These are phyloP conservation scores for Ethmia dodecea DNA, from an alignment of 2,888 invertebrate species.

Conservation along the genomic window DNA sequence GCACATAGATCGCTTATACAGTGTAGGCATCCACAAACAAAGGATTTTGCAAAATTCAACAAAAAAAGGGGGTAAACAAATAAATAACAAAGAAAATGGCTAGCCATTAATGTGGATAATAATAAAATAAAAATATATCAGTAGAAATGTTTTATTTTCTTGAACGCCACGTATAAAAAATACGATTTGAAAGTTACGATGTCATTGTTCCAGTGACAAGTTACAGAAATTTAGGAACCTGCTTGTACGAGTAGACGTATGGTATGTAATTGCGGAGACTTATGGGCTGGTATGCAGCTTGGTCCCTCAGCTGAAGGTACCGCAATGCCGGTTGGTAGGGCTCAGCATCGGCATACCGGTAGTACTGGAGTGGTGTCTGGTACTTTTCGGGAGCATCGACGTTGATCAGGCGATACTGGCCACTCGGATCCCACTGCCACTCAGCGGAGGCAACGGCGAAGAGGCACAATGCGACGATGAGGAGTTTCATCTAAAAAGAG, in stretches of 20 bases:
- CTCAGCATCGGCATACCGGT: neutral
- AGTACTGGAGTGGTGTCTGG: constrained; percentile 5
- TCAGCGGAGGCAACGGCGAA: constrained; percentile 17
- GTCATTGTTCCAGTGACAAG: too few relatives aligned
- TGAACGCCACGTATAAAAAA: too few relatives aligned
- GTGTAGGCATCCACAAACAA: too few relatives aligned
- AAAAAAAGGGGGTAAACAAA: too few relatives aligned
- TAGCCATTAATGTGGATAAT: too few relatives aligned
- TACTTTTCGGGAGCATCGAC: constrained; percentile 16
- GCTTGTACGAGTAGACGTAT: constrained; percentile 12
- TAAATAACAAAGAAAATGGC: too few relatives aligned
- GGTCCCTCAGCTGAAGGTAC: neutral
- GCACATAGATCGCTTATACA: too few relatives aligned
- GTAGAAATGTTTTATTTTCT: too few relatives aligned
- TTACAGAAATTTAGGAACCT: too few relatives aligned
- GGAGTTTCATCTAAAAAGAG: constrained; percentile 21
- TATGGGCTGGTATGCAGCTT: neutral
- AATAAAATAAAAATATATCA: too few relatives aligned
- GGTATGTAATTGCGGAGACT: constrained; percentile 4
- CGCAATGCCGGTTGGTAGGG: neutral
- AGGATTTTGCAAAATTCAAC: too few relatives aligned
- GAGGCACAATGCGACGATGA: constrained; percentile 10
- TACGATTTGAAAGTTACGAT: too few relatives aligned
- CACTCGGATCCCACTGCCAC: constrained; percentile 17
- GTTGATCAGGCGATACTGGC: constrained; percentile 20